These are phyloP conservation scores for Garrulus glandarius DNA, from an alignment of 2,797 vertebrate species.

Conservation along the genomic window DNA sequence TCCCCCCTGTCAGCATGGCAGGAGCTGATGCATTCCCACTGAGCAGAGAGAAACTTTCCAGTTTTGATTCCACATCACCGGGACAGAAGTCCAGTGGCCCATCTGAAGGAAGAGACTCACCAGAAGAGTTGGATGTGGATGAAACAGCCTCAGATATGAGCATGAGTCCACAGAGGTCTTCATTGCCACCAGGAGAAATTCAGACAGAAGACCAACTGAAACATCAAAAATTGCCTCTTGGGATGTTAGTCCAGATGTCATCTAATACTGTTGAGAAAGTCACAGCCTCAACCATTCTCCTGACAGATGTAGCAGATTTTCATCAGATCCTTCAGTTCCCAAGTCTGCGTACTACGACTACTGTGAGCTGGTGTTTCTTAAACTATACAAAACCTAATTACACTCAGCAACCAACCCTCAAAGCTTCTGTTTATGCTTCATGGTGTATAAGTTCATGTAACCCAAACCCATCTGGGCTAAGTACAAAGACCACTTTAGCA, in stretches of 20 bases:
- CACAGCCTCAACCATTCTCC: slow-evolving; percentile 78
- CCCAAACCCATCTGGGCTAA: slow-evolving; percentile 93
- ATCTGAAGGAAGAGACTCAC: slow-evolving; percentile 84
- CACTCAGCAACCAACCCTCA: slow-evolving; percentile 78
- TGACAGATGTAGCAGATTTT: slow-evolving; percentile 85
- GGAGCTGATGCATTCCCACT: slow-evolving; percentile 72
- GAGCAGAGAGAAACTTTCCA: slow-evolving; percentile 76
- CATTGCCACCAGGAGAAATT: slow-evolving; percentile 77
- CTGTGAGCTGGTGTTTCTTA: slow-evolving; percentile 98
- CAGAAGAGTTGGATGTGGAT: slow-evolving; percentile 89
- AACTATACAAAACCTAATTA: slow-evolving; percentile 96
- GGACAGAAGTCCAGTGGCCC: slow-evolving; percentile 86
- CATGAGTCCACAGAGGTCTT: slow-evolving; percentile 84
- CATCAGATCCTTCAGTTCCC: slow-evolving; percentile 92
- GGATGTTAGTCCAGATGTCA: slow-evolving; percentile 84
- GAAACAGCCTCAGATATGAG: slow-evolving; percentile 82
- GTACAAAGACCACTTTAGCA: slow-evolving; percentile 91
- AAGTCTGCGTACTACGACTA: slow-evolving; percentile 90
- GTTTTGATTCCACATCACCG: slow-evolving; percentile 83
- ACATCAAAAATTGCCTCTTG: slow-evolving; percentile 77
- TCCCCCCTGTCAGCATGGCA: slow-evolving; percentile 39
- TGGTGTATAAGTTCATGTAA: slow-evolving; percentile 96
- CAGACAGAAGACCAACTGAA: slow-evolving; percentile 71
- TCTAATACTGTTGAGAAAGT: slow-evolving; percentile 76
- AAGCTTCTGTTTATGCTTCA: slow-evolving; percentile 90